Evolutionary conservation across 2,113 vertebrate genomes (phyloP), one percentile per base, ranked within the genome.

Genomic region (Colaptes auratus): DNA sequence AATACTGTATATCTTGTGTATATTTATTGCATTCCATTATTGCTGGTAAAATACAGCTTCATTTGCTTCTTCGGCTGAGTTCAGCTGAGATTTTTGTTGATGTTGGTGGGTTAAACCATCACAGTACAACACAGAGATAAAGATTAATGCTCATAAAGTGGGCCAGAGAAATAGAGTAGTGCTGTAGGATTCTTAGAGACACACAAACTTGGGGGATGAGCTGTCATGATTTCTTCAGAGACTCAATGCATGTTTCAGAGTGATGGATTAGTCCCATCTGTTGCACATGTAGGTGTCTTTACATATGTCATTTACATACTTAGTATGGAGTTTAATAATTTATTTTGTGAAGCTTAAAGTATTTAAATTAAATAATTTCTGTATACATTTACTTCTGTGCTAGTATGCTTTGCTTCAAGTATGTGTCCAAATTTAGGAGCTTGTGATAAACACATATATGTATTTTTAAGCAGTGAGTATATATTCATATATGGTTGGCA

Each of bases 291-390:
- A 71, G 35, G 77, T 81, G 89, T 77, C 15, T 65, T 80, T 60
- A 63, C 7, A 36, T 65, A 12, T 55, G 20, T 24, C 44, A n/a
- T 21, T 87, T 92, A 25, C 25, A 35, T 36, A 75, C 69, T 90
- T 78, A 63, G 33, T 83, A 42, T 18, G 25, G 42, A 69, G 30
- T 64, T 55, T 88, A 92, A 81, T 82, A 7, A 90, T 88, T 88
- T 83, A 19, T 83, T 82, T 88, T 73, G 31, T 27, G 66, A 96
- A 48, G 18, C 15, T 86, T 79, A 42, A 86, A 95, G 91, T 61
- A 91, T 65, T 95, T 50, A 91, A 85, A 88, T 66, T 3, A 55
- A 59, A 33, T 78, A 39, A 66, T 52, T 81, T 11, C 18, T 52
- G 7, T 35, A 11, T 52, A 16, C 7, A 30, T 81, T 78, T 61